phyloP scores from a whole-genome alignment of 1,140 invertebrate genomes.

The Fragariocoptes setiger region DNA sequence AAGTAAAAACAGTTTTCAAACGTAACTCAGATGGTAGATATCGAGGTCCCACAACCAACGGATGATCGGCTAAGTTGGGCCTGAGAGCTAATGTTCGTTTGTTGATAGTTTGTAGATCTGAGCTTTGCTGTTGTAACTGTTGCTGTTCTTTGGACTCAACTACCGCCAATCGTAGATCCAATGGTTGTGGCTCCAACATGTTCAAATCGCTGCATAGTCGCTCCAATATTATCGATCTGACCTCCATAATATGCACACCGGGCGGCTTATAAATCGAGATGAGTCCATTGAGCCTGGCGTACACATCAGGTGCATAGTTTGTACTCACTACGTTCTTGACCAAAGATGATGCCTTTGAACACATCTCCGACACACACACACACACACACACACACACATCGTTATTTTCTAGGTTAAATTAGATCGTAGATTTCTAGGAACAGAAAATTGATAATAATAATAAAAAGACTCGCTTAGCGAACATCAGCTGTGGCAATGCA shows the following conservation, averaged over 20 bases:
- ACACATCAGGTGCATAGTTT: background rate
- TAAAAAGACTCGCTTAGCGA: too few species aligned
- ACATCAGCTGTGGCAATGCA: too few species aligned
- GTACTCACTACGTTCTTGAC: too few species aligned
- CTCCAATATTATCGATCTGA: background rate
- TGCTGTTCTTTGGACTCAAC: background rate
- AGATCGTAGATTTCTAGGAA: too few species aligned
- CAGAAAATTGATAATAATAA: too few species aligned
- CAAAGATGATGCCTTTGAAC: too few species aligned
- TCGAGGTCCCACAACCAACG: slow-evolving; percentile 28
- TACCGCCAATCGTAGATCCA: slow-evolving; percentile 15
- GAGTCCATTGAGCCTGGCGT: background rate
- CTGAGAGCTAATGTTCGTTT: slow-evolving; percentile 21
- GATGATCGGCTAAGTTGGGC: slow-evolving; percentile 15
- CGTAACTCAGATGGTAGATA: slow-evolving; percentile 10
- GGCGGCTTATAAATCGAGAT: background rate
- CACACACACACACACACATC: too few species aligned
- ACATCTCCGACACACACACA: too few species aligned
- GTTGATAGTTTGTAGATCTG: slow-evolving; percentile 1
- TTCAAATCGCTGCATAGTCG: slow-evolving; percentile 20
- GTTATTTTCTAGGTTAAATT: too few species aligned
- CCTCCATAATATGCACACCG: background rate
- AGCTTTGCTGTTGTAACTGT: too few species aligned
- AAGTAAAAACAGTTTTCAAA: too few species aligned
- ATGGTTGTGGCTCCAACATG: slow-evolving; percentile 22